Base-by-base conservation (phyloP, 2,113 vertebrate genomes). In the Podilymbus podiceps region DNA sequence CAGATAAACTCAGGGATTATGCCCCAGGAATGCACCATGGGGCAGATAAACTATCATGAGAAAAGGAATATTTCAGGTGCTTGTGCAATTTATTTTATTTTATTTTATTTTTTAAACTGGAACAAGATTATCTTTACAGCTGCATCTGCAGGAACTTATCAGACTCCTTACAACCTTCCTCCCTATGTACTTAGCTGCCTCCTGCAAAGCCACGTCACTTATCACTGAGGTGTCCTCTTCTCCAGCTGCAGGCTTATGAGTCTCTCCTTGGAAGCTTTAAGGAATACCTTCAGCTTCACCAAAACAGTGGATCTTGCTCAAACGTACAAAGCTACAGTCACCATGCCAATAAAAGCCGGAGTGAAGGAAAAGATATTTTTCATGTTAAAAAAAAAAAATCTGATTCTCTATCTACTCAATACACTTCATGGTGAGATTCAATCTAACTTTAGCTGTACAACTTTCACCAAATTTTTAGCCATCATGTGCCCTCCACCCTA, bases 101-200 rank as follows among this genome's bases (percentile, higher is more conserved):
- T 66, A 53, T 40, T 86, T 84, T n/a, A n/a, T n/a, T 91, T 78
- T 92, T 79, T 84, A 38, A 68, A 95, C 74, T 71, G 44, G 17
- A 77, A 10, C 7, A 59, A 71, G 56, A 33, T 97, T 96, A 96
- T 97, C 89, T 97, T 93, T 92, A 85, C 74, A 94, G 90, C 73
- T 93, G 46, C 87, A 83, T 87, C 59, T 92, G 85, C 77, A 94
- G 52, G 82, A 96, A 94, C 96, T 96, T 94, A 90, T 96, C 92
- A 58, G 79, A 38, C n/a, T 88, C 42, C 72, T 94, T 83, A 63
- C 40, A 93, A 66, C 33, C 21, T 95, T 93, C 87, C 91, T 94
- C 90, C 86, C 77, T 78, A 6, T 55, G 62, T 82, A 85, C 27
- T 88, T 67, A 87, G 15, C 27, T 94, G 44, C 30, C 44, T 90